Base-by-base conservation (phyloP, 2,888 invertebrate genomes). In the Athalia rosae region DNA sequence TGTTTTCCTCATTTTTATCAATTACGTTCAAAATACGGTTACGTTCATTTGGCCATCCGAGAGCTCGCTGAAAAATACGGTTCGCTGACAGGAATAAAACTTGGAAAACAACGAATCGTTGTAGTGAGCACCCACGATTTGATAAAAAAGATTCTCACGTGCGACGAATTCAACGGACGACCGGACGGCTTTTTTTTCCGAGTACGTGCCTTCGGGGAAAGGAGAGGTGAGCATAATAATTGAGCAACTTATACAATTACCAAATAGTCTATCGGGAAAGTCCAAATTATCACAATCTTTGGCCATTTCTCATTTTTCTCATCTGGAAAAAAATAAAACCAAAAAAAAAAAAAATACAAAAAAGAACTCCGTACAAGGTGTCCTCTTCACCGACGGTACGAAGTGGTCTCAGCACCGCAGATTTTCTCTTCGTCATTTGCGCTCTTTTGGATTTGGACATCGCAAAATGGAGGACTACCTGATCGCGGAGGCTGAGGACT, bases 111-210 rank as follows among this genome's bases (percentile, higher is more conserved):
- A 81, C 88, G 92, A 50, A 87, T 94, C 0, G 92, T 95, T 0
- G 90, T 93, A 0, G 92, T 94, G 0, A 93, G 92, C 43, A 93
- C 94, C 0, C 90, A 92, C 59, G 92, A 93, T 77, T 92, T 93
- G 67, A 92, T 94, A 4, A 92, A 92, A 62, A 92, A 93, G 85
- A 92, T 93, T 5, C 91, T 94, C 62, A 91, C 91, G 0, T 91
- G 91, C 8, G 93, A 93, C 15, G 93, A 93, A 79, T 94, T 95
- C 82, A 94, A 94, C 84, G 94, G 94, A 0, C 91, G 95, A 78
- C 95, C 95, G 0, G 92, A 94, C 82, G 94, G 93, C 47, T 95
- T 94, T 85, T 94, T 95, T 85, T 92, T 94, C 82, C 91, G 92
- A 80, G 87, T 94, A 78, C 91, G 95, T 77, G 92, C 94, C 45